Evolutionary conservation across 2,797 vertebrate species (phyloP).

Genomic region (Ambastaia sidthimunki): DNA sequence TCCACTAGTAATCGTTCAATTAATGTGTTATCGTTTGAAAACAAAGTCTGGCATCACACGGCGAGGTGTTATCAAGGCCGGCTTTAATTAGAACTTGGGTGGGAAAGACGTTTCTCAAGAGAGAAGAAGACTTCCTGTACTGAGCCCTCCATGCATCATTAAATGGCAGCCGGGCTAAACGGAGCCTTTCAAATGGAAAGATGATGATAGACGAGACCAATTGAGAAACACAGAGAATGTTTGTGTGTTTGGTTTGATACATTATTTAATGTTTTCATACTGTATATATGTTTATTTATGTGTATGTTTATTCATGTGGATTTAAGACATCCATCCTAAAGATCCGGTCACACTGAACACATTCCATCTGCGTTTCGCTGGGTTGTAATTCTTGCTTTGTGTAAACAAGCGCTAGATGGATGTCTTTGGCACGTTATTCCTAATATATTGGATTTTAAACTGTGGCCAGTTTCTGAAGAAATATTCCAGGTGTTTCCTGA

Average conservation of each 20-base stretch:
- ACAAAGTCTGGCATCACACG: conserved; percentile 30
- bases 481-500: not conserved
- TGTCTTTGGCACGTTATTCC: not conserved
- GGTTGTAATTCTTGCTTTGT: not conserved
- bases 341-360: not conserved
- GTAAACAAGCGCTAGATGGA: not conserved
- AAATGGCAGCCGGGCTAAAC: conserved; percentile 50
- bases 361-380: not conserved
- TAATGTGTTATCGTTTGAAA: conserved; percentile 56
- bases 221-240: not conserved
- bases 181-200: conserved; percentile 47
- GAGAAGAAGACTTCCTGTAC: conserved; percentile 45
- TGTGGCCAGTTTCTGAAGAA: not conserved
- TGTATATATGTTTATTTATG: not conserved
- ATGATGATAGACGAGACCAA: conserved; percentile 26
- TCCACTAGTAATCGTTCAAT: conserved; percentile 59
- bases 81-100: conserved; percentile 60
- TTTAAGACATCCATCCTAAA: not conserved
- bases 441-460: not conserved
- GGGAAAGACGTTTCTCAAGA: conserved; percentile 38
- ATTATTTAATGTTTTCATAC: conserved; percentile 30
- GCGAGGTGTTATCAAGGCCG: conserved; percentile 48
- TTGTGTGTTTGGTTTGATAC: conserved; percentile 5
- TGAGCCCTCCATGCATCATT: conserved; percentile 62
- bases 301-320: not conserved